Conservation (phyloP, 2,113 vertebrate species). For the Oncorhynchus keta region DNA sequence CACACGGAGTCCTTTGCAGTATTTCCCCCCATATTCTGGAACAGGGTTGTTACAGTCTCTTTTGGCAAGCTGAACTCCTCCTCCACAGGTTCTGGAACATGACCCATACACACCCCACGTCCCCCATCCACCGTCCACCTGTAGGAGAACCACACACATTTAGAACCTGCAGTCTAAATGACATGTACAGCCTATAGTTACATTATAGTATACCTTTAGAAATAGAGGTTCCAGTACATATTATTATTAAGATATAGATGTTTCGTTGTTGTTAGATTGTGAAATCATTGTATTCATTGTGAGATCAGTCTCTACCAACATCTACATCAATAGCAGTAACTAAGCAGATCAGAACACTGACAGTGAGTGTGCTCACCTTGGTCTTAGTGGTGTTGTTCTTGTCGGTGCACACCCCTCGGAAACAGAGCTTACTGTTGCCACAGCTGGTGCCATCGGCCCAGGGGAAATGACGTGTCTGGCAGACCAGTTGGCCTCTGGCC, state of each 20-base stretch:
- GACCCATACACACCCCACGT: conserved; percentile 85
- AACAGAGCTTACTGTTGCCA: conserved; percentile 80
- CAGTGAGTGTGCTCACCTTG: conserved; percentile 73
- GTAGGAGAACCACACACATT: conserved; percentile 4
- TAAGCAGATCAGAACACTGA: no score
- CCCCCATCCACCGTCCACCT: conserved; percentile 94
- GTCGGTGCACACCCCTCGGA: conserved; percentile 81
- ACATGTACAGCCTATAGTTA: no score
- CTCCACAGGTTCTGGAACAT: conserved; percentile 87
- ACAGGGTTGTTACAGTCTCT: conserved; percentile 83
- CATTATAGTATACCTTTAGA: no score
- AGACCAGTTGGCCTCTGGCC: conserved; percentile 88
- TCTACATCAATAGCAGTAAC: neutral
- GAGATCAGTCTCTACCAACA: no score
- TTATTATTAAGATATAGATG: no score
- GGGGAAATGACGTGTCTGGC: conserved; percentile 96
- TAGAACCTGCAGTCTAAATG: neutral
- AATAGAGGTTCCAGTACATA: no score
- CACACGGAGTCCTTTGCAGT: conserved; percentile 88
- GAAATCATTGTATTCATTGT: no score
- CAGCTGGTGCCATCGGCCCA: conserved; percentile 94
- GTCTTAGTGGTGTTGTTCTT: conserved; percentile 79
- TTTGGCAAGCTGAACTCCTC: conserved; percentile 88
- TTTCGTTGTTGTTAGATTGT: no score
- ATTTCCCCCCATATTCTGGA: conserved; percentile 88